Conservation (phyloP, 2,113 vertebrate species). For the Phoenicopterus ruber region DNA sequence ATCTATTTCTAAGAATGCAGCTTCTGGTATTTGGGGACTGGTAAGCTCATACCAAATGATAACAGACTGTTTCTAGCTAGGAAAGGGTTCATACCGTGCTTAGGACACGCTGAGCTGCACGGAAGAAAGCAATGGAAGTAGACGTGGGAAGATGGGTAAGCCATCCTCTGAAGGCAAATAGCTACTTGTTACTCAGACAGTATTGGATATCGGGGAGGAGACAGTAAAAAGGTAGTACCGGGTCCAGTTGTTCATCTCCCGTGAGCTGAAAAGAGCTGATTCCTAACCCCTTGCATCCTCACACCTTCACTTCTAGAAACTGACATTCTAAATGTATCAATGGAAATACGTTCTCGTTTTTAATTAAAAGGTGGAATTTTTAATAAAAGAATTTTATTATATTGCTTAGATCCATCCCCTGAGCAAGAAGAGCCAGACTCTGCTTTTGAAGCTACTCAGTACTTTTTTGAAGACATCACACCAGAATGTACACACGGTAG, state of each 20-base stretch:
- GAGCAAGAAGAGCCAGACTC: constrained; percentile 96
- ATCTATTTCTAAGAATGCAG: neutral
- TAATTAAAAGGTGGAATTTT: neutral
- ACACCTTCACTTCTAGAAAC: neutral
- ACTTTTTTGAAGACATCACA: constrained; percentile 98
- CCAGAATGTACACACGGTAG: constrained; percentile 90
- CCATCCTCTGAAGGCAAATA: neutral
- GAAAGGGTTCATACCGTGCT: neutral
- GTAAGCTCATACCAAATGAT: neutral
- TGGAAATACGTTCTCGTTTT: neutral
- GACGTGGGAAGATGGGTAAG: neutral
- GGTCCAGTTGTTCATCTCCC: neutral
- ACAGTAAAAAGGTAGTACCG: neutral
- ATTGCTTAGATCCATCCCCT: constrained; percentile 74
- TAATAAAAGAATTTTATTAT: neutral
- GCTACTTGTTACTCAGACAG: neutral
- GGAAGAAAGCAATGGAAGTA: neutral
- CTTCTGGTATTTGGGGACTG: neutral
- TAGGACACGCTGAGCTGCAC: neutral
- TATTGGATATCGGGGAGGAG: neutral
- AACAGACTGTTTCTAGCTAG: neutral
- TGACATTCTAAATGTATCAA: neutral
- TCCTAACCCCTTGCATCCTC: neutral
- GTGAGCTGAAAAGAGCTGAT: neutral
- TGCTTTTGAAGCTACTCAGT: constrained; percentile 96